These are phyloP conservation scores for Psittacus erithacus DNA, from an alignment of 2,113 vertebrate genomes.

Conservation along the genomic window DNA sequence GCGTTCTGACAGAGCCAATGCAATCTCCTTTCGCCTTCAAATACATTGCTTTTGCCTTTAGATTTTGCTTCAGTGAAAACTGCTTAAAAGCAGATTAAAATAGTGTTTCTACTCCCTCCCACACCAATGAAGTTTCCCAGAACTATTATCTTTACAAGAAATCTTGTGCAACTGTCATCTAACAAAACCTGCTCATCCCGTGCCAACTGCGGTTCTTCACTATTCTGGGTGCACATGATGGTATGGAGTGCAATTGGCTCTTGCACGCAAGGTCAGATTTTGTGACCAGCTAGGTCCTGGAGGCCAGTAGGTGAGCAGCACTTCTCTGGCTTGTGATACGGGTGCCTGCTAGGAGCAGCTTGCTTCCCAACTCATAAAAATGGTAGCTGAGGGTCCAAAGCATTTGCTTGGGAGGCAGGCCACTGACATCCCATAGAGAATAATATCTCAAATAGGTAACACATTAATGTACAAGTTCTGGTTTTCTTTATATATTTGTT, in stretches of 20 bases:
- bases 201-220: neutral
- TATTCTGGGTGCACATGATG: accelerated
- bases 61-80: neutral
- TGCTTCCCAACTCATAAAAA: neutral
- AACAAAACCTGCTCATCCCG: neutral
- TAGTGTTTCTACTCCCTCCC: neutral
- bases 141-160: neutral
- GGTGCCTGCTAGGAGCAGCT: neutral
- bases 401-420: neutral
- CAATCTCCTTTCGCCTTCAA: neutral
- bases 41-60: neutral
- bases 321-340: neutral
- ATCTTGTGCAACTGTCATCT: neutral
- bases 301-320: neutral
- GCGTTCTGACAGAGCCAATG: neutral
- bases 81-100: neutral
- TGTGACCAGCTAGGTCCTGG: neutral
- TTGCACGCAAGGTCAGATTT: neutral
- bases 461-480: neutral
- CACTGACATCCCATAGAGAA: neutral
- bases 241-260: neutral
- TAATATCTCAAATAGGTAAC: neutral
- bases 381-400: neutral
- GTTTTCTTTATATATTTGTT: neutral
- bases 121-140: neutral